Percentiles rank a stretch among this genome's conserved stretches.
Conservation (phyloP, 2,888 invertebrate species). For the Oligia fasciuncula region DNA sequence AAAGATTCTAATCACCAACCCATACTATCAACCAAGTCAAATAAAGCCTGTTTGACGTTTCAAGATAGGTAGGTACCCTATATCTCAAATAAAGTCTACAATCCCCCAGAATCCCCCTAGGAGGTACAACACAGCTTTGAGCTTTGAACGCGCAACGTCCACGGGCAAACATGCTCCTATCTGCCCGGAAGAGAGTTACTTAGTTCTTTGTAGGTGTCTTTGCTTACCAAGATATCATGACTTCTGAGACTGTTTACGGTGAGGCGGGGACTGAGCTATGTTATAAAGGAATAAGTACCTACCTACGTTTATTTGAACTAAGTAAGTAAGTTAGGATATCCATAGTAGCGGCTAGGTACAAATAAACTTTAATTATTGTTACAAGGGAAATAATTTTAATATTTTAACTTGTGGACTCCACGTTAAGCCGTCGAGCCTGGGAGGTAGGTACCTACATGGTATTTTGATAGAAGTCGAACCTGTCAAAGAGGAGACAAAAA, state of each 20-base stretch:
- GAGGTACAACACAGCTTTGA: slow-evolving; percentile 69
- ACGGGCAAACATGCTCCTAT: slow-evolving; percentile 77
- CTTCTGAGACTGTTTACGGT: slow-evolving; percentile 52
- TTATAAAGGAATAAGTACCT: slow-evolving; percentile 2
- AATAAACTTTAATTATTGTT: background rate
- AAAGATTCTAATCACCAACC: slow-evolving; percentile 26
- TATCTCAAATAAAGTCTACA: slow-evolving; percentile 66
- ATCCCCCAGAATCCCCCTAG: slow-evolving; percentile 72
- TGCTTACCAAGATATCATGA: slow-evolving; percentile 53
- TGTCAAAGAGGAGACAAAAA: background rate
- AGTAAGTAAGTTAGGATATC: no score
- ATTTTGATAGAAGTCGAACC: background rate
- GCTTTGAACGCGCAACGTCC: slow-evolving; percentile 78
- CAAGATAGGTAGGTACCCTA: slow-evolving; percentile 20
- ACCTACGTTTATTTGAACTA: slow-evolving; percentile 1
- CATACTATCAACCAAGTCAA: slow-evolving; percentile 54
- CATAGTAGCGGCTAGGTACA: no score
- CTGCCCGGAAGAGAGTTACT: slow-evolving; percentile 67
- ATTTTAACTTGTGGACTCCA: background rate
- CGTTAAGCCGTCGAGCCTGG: background rate
- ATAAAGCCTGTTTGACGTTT: slow-evolving; percentile 51
- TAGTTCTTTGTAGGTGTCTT: slow-evolving; percentile 64
- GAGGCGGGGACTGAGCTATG: background rate
- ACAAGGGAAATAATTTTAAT: background rate
- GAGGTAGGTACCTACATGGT: background rate